phyloP scores from a whole-genome alignment of 2,113 vertebrate genomes.

The Lampris megalopsis region DNA sequence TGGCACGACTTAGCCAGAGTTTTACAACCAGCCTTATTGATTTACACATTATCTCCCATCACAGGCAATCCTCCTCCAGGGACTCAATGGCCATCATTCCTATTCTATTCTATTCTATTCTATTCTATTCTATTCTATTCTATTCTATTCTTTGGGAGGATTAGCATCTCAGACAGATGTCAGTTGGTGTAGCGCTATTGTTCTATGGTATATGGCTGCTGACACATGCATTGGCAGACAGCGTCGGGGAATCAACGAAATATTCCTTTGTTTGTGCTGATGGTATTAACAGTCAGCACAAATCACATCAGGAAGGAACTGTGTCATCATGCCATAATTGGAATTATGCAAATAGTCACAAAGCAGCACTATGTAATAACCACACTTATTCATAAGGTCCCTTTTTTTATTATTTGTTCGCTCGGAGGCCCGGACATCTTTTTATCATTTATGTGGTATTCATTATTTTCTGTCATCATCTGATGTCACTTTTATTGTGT shows the following conservation, averaged over 20 bases:
- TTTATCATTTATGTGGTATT: conserved; percentile 62
- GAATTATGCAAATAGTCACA: conserved; percentile 79
- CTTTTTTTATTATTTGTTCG: conserved; percentile 69
- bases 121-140: conserved; percentile 12
- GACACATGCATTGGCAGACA: conserved; percentile 55
- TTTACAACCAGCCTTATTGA: conserved; percentile 94
- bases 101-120: conserved; percentile 39
- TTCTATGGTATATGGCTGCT: conserved; percentile 25
- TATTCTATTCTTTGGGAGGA: not conserved
- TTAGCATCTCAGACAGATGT: not conserved
- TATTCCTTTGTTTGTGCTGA: conserved; percentile 76
- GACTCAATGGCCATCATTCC: conserved; percentile 71
- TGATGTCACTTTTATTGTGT: conserved; percentile 64
- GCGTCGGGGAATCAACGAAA: conserved; percentile 49
- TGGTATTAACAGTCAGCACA: conserved; percentile 80
- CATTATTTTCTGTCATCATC: conserved; percentile 70
- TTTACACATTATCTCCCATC: conserved; percentile 93
- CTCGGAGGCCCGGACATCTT: conserved; percentile 46
- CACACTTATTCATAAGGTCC: conserved; percentile 72
- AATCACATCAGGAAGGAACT: conserved; percentile 78
- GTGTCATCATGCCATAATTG: conserved; percentile 79
- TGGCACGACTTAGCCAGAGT: conserved; percentile 91
- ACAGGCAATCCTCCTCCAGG: conserved; percentile 84
- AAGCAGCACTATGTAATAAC: conserved; percentile 71
- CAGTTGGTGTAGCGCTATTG: not conserved